A percentile compares a stretch with the other conserved stretches of the same genome.
Conservation (phyloP, 1,140 invertebrate genomes). For the Druon quercuslanigerum region DNA sequence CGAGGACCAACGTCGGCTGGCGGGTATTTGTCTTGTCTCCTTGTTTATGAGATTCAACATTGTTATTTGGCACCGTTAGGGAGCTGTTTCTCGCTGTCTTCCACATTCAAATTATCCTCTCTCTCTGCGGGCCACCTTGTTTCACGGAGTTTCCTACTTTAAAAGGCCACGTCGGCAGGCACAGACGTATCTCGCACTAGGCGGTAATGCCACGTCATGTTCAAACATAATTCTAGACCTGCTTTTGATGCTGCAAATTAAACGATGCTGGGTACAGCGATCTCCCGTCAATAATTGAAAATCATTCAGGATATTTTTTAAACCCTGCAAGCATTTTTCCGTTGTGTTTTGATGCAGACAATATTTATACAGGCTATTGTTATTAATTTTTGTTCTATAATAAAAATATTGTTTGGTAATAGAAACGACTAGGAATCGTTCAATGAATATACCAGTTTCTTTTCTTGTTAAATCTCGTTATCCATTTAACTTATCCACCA, state of each 20-base stretch:
- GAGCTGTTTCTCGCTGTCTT: constrained; percentile 65
- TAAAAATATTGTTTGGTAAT: too few species aligned
- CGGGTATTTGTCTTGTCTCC: constrained; percentile 77
- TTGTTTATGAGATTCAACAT: constrained; percentile 78
- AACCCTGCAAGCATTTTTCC: too few species aligned
- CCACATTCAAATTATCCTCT: constrained; percentile 43
- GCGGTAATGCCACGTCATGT: constrained; percentile 61
- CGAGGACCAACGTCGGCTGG: constrained; percentile 66
- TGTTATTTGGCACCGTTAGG: constrained; percentile 76
- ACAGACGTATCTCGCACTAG: constrained; percentile 57
- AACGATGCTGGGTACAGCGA: not conserved
- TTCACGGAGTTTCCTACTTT: constrained; percentile 72
- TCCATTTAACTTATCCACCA: constrained; percentile 57
- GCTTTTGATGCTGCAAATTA: constrained; percentile 42
- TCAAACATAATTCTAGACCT: constrained; percentile 58
- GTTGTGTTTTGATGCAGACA: not conserved
- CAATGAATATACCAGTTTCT: too few species aligned
- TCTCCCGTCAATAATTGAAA: not conserved
- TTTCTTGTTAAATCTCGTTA: constrained; percentile 33
- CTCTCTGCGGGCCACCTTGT: constrained; percentile 65
- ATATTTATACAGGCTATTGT: too few species aligned
- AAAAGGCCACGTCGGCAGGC: constrained; percentile 68
- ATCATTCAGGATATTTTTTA: not conserved
- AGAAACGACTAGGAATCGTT: too few species aligned
- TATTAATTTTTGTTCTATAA: too few species aligned